These are phyloP conservation scores for Lytechinus pictus DNA, from an alignment of 35 echinoderm and acorn worm genomes.

Conservation along the genomic window DNA sequence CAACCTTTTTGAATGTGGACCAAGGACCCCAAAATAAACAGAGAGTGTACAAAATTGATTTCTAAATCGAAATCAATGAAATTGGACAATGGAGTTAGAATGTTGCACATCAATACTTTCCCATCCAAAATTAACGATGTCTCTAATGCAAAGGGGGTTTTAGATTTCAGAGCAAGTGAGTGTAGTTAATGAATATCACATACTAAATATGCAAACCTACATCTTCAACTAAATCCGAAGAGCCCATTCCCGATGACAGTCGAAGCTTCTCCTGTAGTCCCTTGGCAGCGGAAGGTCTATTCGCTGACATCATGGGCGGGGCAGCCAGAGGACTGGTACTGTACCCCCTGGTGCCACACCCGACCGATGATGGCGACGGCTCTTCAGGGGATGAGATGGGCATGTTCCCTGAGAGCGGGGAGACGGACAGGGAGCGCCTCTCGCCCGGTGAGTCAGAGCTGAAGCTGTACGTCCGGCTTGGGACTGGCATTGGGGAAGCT, in stretches of 20 bases:
- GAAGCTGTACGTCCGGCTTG: slow-evolving; percentile 75
- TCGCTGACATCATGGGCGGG: slow-evolving; percentile 32
- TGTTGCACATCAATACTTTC: too few species aligned
- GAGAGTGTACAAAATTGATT: too few species aligned
- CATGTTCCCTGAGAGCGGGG: slow-evolving; percentile 76
- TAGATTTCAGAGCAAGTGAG: too few species aligned
- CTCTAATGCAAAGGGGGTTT: too few species aligned
- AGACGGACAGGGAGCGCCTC: slow-evolving; percentile 73
- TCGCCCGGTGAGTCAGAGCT: slow-evolving; percentile 83
- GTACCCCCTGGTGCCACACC: not conserved
- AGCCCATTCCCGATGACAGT: slow-evolving; percentile 54
- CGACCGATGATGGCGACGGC: slow-evolving; percentile 41
- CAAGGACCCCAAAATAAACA: too few species aligned
- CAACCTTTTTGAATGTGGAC: too few species aligned
- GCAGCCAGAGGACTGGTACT: slow-evolving; percentile 71
- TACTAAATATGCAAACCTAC: slow-evolving; percentile 46
- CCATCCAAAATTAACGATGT: too few species aligned
- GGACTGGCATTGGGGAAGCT: slow-evolving; percentile 97
- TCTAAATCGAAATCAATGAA: too few species aligned
- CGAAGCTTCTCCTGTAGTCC: slow-evolving; percentile 66
- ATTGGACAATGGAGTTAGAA: too few species aligned
- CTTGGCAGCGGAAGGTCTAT: not conserved
- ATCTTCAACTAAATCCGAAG: slow-evolving; percentile 70
- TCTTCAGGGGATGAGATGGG: slow-evolving; percentile 98
- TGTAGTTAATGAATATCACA: too few species aligned